Evolutionary conservation across 2,888 invertebrate species (phyloP), one percentile per base, ranked within the genome.

Genomic region (Villa cingulata): DNA sequence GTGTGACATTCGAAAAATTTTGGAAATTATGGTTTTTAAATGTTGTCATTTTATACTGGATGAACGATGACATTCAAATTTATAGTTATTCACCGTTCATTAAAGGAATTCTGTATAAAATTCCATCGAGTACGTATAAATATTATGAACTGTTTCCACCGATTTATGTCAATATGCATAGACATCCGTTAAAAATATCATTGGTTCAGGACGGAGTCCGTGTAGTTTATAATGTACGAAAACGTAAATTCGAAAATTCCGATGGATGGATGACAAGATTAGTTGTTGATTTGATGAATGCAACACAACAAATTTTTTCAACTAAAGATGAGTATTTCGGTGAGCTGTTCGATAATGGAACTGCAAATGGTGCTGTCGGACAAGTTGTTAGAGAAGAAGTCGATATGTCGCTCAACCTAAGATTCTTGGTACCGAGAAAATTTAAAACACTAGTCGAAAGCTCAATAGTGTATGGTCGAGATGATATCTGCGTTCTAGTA

Each of bases 21-120:
- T 74, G 74, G 73, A 69, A 70, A 37, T 68, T 67, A 48, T 73
- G 73, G 60, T 62, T 77, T 10, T 65, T 76, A 0, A 76, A 77
- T 54, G 60, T 63, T 6, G 62, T 62, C 9, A 58, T 67, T 4
- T 54, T 65, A 14, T 67, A 55, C 29, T 61, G 59, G 58, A 55
- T 57, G 0, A 48, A 62, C 9, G 48, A 62, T 10, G 57, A 62
- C 3, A 57, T 75, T 20, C 68, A 66, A 54, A 66, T 73, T 45
- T 77, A 71, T 52, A 68, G 71, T 1, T 77, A 74, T 52, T 74
- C 75, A 55, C 74, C 73, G 1, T 77, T 74, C 51, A 60, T 64
- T 0, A 56, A 70, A 20, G 56, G 69, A 54, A 66, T 74, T 36
- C 59, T 60, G 37, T 70, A 73, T 20, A 51, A 57, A 34, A 53